A percentile compares a stretch with the other conserved stretches of the same genome.
Conservation (phyloP, 2,888 invertebrate species). For the Polyommatus icarus region DNA sequence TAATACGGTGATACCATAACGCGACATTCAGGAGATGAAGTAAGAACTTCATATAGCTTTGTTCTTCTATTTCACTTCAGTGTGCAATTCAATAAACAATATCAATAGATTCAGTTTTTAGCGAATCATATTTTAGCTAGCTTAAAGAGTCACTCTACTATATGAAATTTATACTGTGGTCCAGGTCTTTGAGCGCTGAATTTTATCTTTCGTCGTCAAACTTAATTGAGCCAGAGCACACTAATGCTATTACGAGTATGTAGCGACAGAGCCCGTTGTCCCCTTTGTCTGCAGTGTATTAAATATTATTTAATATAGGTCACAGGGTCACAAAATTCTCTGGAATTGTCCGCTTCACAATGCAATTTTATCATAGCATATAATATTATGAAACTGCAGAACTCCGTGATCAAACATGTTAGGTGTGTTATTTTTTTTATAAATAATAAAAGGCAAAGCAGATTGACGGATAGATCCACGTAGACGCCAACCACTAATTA, state of each 20-base stretch:
- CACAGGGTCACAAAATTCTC: background rate
- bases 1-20: too few relatives aligned
- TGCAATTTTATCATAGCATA: background rate
- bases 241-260: slow-evolving; percentile 3
- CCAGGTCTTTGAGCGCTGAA: slow-evolving; percentile 12
- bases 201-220: slow-evolving; percentile 4
- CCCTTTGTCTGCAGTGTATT: slow-evolving; percentile 7
- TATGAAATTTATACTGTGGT: background rate
- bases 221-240: slow-evolving; percentile 9
- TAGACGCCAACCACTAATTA: too few relatives aligned
- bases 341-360: background rate
- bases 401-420: too few relatives aligned
- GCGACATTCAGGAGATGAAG: too few relatives aligned
- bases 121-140: too few relatives aligned
- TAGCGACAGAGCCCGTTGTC: background rate
- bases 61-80: too few relatives aligned
- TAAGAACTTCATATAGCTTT: too few relatives aligned
- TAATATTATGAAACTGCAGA: background rate
- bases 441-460: too few relatives aligned
- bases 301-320: background rate
- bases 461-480: too few relatives aligned
- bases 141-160: background rate
- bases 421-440: too few relatives aligned
- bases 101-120: too few relatives aligned
- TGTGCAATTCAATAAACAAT: too few relatives aligned